Conservation (phyloP, 1,140 invertebrate genomes). For the Drosophila punjabiensis region DNA sequence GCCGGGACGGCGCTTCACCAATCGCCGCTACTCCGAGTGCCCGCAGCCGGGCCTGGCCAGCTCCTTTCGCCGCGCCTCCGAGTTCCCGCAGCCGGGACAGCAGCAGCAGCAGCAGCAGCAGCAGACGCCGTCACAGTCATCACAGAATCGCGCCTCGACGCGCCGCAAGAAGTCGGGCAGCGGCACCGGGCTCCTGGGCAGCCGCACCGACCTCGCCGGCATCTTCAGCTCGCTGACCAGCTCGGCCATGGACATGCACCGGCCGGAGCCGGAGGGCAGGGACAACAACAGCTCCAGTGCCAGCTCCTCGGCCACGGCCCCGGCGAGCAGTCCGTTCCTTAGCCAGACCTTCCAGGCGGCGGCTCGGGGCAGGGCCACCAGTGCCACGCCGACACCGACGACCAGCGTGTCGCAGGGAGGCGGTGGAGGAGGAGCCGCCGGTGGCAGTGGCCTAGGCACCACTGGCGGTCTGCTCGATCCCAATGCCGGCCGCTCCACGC, state of each 20-base stretch:
- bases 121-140: conserved; percentile 34
- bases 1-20: conserved; percentile 87
- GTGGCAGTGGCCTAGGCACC: conserved; percentile 15
- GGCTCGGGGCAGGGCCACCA: conserved; percentile 78
- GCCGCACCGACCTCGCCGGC: conserved; percentile 89
- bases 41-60: conserved; percentile 85
- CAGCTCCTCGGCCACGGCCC: conserved; percentile 55
- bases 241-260: conserved; percentile 90
- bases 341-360: conserved; percentile 66
- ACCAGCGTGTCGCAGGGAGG: neutral
- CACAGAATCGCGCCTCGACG: conserved; percentile 50
- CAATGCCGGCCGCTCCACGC: conserved; percentile 86
- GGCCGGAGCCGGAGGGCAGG: conserved; percentile 85
- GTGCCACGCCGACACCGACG: conserved; percentile 65
- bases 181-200: conserved; percentile 88
- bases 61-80: conserved; percentile 88
- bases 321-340: conserved; percentile 55
- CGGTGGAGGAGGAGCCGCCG: neutral
- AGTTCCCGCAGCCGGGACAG: conserved; percentile 86
- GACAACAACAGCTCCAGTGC: conserved; percentile 43
- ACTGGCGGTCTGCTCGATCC: conserved; percentile 67
- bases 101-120: conserved; percentile 77
- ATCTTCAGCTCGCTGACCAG: conserved; percentile 91
- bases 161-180: conserved; percentile 84
- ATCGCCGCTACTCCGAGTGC: conserved; percentile 91